Percentiles rank a stretch among this genome's conserved stretches.
Conservation (phyloP, 2,888 invertebrate species). For the Mesorhabditis sp. region DNA sequence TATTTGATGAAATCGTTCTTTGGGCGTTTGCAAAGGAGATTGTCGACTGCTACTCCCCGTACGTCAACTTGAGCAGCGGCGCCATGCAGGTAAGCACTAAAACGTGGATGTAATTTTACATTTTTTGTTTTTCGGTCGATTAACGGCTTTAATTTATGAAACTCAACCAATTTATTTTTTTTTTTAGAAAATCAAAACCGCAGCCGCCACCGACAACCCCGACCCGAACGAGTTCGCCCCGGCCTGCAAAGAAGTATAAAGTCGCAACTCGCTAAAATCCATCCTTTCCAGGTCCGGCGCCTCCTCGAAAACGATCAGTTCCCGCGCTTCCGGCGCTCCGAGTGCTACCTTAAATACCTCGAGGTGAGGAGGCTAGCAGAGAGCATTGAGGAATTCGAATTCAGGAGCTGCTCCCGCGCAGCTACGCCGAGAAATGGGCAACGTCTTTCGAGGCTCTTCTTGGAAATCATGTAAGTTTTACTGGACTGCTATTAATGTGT, state of each 20-base stretch:
- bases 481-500: too few relatives aligned
- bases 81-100: slow-evolving; percentile 41
- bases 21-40: slow-evolving; percentile 42
- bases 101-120: too few relatives aligned
- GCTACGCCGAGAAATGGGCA: slow-evolving; percentile 55
- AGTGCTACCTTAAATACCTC: slow-evolving; percentile 40
- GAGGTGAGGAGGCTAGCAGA: slow-evolving; percentile 11
- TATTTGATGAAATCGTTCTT: background rate
- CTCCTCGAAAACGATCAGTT: slow-evolving; percentile 56
- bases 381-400: slow-evolving; percentile 11
- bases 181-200: slow-evolving; percentile 37
- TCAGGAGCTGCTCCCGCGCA: slow-evolving; percentile 47
- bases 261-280: background rate
- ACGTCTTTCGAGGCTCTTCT: slow-evolving; percentile 52
- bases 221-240: slow-evolving; percentile 46
- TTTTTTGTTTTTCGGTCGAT: too few relatives aligned
- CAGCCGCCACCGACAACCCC: slow-evolving; percentile 39
- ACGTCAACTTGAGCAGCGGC: slow-evolving; percentile 47
- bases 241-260: slow-evolving; percentile 41
- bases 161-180: background rate
- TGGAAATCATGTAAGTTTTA: slow-evolving; percentile 40
- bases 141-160: too few relatives aligned
- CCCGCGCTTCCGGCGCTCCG: slow-evolving; percentile 54
- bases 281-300: slow-evolving; percentile 35
- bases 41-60: slow-evolving; percentile 40